phyloP scores from a whole-genome alignment of 2,113 vertebrate genomes.

The Leptosomus discolor region DNA sequence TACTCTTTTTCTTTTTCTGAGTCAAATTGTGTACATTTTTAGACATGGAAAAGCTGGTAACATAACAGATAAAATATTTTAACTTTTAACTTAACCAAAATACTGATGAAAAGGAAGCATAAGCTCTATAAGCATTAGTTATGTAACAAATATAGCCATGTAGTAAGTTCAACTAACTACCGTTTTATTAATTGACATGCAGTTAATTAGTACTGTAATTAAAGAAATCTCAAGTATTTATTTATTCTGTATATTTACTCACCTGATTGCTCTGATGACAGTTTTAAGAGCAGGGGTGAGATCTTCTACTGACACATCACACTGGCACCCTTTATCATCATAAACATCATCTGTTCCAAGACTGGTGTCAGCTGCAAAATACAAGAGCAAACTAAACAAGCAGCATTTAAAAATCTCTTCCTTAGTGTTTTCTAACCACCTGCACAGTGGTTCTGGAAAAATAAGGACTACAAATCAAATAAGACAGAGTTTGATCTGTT shows the following conservation, averaged over 20 bases:
- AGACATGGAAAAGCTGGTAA: not conserved
- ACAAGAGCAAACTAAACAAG: conserved; percentile 6
- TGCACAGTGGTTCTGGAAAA: not conserved
- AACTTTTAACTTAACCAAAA: not conserved
- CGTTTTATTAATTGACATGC: not conserved
- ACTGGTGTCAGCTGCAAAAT: conserved; percentile 85
- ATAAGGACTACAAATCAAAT: not conserved
- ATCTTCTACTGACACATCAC: conserved; percentile 93
- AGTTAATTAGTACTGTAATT: not conserved
- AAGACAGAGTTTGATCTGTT: not conserved
- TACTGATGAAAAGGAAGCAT: not conserved
- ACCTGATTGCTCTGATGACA: conserved; percentile 96
- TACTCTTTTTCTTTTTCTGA: not conserved
- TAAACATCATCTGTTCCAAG: conserved; percentile 85
- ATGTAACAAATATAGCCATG: not conserved
- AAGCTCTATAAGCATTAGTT: not conserved
- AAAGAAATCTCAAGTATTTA: not conserved
- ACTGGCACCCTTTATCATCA: conserved; percentile 94
- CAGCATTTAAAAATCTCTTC: not conserved
- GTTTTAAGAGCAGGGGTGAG: conserved; percentile 90
- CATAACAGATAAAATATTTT: not conserved
- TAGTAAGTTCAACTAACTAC: not conserved
- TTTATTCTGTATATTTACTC: conserved; percentile 36
- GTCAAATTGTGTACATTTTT: not conserved
- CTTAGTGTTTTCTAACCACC: not conserved